These are phyloP conservation scores for Paracyclopina nana DNA, from an alignment of 1,140 invertebrate species.

Conservation along the genomic window DNA sequence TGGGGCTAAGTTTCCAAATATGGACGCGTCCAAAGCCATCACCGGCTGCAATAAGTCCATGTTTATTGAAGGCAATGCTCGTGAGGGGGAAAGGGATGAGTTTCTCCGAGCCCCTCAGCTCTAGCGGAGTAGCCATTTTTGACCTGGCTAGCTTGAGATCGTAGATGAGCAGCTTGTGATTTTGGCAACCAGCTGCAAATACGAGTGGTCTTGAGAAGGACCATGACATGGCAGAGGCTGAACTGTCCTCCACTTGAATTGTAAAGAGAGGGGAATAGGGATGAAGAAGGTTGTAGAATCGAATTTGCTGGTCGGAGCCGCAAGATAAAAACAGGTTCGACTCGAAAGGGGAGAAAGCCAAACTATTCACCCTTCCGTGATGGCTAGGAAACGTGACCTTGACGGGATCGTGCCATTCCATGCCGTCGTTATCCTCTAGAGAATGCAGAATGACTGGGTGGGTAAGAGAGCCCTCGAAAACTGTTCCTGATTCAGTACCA, in stretches of 20 bases:
- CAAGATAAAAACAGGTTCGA: not conserved
- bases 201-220: not conserved
- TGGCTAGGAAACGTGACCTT: not conserved
- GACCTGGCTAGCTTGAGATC: not conserved
- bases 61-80: not conserved
- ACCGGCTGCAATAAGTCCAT: not conserved
- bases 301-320: slow-evolving; percentile 4
- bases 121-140: not conserved
- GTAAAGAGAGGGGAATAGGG: not conserved
- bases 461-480: not conserved
- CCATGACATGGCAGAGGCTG: not conserved
- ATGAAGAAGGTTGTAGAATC: not conserved
- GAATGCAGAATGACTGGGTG: not conserved
- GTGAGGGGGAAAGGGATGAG: not conserved
- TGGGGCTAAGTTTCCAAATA: not conserved
- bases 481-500: slow-evolving; percentile 1
- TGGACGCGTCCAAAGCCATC: not conserved
- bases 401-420: not conserved
- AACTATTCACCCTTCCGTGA: not conserved
- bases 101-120: not conserved
- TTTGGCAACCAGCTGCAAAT: not conserved
- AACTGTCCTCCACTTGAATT: not conserved
- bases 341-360: not conserved
- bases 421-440: not conserved
- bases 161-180: not conserved